Base-by-base conservation (phyloP, 53 echinoderm and acorn worm genomes). In the Pentamera pediparva region DNA sequence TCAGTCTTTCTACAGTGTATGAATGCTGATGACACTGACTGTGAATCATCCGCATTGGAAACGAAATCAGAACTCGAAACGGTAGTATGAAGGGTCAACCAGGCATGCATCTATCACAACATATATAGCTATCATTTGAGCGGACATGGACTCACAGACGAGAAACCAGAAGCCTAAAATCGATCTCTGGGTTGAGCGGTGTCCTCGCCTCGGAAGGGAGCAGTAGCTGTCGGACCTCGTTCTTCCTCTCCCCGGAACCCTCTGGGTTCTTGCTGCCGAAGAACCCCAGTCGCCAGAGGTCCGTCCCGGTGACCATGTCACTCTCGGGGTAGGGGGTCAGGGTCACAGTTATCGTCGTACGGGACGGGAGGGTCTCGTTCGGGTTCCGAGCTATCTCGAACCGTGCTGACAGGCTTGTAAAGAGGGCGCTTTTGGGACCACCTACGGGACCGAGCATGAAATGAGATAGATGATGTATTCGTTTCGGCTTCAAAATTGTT, bases 251-350 rank as follows among this genome's bases (percentile, higher is more conserved):
- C 6, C 94, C 94, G 0, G 77, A 75, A 6, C 94, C 94, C 19
- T 94, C 87, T 19, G 32, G 61, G 22, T 87, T 90, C 39, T 61
- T 78, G 61, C 89, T 87, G 24, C 94, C 90, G 35, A 80, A 94
- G 70, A 94, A 84, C 4, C 85, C 94, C 54, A 94, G 28, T 3
- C 79, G 74, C 90, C 90, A 94, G 34, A 94, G 87, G 15, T 86
- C 81, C 0, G 35, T 63, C 24, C 94, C 94, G 39, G 74, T 30
- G 4, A 92, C 75, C 0, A 18, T 12, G 67, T 67, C 67, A 1
- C 41, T 67, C 2, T 6, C 4, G 24, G 41, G 30, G 13, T 67
- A 47, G 7, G 67, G 67, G 37, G 18, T 5, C 25, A 67, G 45
- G 24, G 39, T 45, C 2, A 67, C 39, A 9, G 41, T 45, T 3